phyloP scores from a whole-genome alignment of 1,140 invertebrate species.

The Harlomillsia oculata region DNA sequence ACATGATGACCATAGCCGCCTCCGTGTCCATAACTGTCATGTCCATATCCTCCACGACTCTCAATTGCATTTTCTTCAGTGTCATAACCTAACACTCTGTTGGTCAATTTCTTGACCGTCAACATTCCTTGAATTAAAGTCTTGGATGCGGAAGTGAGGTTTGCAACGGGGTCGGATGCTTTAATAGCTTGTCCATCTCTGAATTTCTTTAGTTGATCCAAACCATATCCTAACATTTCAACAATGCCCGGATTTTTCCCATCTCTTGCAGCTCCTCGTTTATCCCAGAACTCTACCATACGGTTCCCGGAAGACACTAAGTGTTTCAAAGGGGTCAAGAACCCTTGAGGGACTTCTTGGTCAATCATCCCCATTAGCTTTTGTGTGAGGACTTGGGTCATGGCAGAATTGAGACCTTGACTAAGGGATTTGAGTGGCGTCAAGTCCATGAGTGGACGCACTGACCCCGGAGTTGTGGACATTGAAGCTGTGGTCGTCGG shows the following conservation, averaged over 20 bases:
- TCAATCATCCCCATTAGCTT: constrained; percentile 32
- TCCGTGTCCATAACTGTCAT: constrained; percentile 19
- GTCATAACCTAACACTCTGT: constrained; percentile 33
- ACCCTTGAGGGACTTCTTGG: constrained; percentile 29
- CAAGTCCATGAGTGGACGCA: constrained; percentile 6
- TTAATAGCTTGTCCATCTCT: constrained; percentile 30
- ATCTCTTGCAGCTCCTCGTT: constrained; percentile 25
- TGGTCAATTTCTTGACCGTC: constrained; percentile 33
- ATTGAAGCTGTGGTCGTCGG: neutral
- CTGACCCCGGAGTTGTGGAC: neutral
- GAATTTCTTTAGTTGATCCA: constrained; percentile 33
- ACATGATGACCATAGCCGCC: constrained; percentile 28
- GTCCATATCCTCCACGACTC: constrained; percentile 26
- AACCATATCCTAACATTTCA: constrained; percentile 33
- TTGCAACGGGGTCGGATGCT: constrained; percentile 20
- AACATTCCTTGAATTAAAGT: constrained; percentile 34
- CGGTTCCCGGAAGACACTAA: constrained; percentile 33
- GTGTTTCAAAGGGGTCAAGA: constrained; percentile 31
- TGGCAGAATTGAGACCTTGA: constrained; percentile 30
- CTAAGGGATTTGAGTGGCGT: constrained; percentile 18
- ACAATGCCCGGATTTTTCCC: constrained; percentile 30
- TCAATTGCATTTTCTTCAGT: constrained; percentile 26
- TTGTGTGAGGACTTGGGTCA: constrained; percentile 28
- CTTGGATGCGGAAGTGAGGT: constrained; percentile 27
- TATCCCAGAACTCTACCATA: constrained; percentile 35